A percentile compares a stretch with the other conserved stretches of the same genome.
These are phyloP conservation scores for Shinisaurus crocodilurus DNA, from an alignment of 2,113 vertebrate genomes.

Conservation along the genomic window DNA sequence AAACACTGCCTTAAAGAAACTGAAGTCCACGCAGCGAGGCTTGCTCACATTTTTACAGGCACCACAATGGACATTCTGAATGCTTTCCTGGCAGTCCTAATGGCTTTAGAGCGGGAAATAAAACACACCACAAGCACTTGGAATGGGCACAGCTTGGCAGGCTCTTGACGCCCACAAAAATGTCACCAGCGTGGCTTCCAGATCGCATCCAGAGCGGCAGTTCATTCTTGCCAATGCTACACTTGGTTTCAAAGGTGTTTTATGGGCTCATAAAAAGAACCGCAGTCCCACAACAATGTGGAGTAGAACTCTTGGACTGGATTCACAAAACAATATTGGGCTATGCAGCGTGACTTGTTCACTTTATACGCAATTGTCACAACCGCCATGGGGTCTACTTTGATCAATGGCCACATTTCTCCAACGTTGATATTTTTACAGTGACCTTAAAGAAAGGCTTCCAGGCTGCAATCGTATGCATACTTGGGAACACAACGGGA, in stretches of 20 bases:
- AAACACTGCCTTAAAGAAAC: background rate
- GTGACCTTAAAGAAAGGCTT: no score
- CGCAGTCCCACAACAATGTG: background rate
- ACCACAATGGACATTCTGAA: background rate
- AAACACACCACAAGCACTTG: accelerated
- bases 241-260: background rate
- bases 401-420: no score
- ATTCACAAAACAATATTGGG: accelerated
- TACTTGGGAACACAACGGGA: no score
- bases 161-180: no score
- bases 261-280: conserved; percentile 3
- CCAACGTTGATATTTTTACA: no score
- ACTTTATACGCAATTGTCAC: no score
- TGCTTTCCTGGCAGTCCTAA: background rate
- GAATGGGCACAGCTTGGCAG: background rate
- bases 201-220: background rate
- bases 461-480: no score
- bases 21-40: background rate
- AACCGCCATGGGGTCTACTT: no score
- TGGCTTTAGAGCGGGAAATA: background rate
- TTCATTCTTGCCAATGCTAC: background rate
- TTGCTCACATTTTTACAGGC: background rate
- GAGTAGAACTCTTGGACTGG: accelerated
- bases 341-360: accelerated
- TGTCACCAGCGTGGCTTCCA: background rate